A percentile compares a stretch with the other conserved stretches of the same genome.
phyloP scores from a whole-genome alignment of 2,888 invertebrate genomes.

The Cephonodes hylas region DNA sequence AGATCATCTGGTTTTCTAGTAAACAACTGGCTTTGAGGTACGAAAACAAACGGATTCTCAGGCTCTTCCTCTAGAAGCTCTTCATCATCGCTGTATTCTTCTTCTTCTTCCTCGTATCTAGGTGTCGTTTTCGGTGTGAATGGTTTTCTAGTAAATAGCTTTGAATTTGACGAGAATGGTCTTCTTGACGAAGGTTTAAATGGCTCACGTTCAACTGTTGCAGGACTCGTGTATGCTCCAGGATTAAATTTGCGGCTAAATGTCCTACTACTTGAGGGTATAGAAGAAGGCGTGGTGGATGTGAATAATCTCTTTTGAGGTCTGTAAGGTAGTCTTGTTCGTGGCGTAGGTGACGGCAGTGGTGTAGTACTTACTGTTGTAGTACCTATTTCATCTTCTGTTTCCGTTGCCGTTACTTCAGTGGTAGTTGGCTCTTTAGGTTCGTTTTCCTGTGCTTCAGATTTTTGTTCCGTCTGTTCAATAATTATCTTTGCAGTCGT shows the following conservation, averaged over 20 bases:
- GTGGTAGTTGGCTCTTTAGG: conserved; percentile 30
- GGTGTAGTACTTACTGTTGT: conserved; percentile 55
- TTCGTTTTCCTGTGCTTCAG: conserved; percentile 45
- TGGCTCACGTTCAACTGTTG: conserved; percentile 55
- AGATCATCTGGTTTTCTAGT: conserved; percentile 59
- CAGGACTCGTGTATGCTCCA: conserved; percentile 72
- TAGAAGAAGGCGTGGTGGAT: conserved; percentile 64
- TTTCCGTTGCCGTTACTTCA: conserved; percentile 32
- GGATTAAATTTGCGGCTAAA: conserved; percentile 75
- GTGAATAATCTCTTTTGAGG: conserved; percentile 66
- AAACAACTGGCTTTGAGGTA: conserved; percentile 69
- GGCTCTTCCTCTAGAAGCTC: conserved; percentile 62
- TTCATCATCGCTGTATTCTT: conserved; percentile 64
- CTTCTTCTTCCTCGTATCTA: conserved; percentile 52
- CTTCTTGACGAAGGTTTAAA: conserved; percentile 55
- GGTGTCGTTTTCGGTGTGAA: conserved; percentile 68
- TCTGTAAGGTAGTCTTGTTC: conserved; percentile 64
- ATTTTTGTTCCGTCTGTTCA: conserved; percentile 44
- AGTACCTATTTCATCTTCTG: conserved; percentile 40
- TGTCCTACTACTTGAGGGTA: conserved; percentile 61
- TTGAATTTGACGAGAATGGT: conserved; percentile 58
- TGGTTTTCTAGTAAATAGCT: conserved; percentile 64
- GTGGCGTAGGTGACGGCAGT: conserved; percentile 41
- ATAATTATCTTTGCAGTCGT: conserved; percentile 23
- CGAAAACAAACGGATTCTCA: conserved; percentile 65